Base-by-base conservation (phyloP, 2,797 vertebrate genomes). In the Pygocentrus nattereri region DNA sequence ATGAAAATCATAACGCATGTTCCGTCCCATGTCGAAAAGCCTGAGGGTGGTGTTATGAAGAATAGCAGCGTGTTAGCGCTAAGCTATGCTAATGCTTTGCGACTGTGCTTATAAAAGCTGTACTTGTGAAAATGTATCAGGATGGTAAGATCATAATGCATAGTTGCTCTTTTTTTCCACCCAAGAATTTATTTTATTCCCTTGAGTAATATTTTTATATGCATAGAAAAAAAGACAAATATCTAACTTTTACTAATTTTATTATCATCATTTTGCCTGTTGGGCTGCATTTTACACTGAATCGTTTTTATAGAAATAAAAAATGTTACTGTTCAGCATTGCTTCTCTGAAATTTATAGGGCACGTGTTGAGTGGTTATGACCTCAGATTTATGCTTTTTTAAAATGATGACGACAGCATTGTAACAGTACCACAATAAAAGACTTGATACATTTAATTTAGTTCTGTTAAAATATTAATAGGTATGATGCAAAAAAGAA, bases 1-100 rank as follows among this genome's bases (percentile, higher is more conserved):
- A 93, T 93, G 91, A 93, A 94, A 95, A 92, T 93, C 91, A 93
- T 93, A 94, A 92, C 90, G 85, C 85, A 88, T 88, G 90, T 92
- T 92, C 85, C 92, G 90, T 79, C 78, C 75, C 67, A 79, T 74
- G 72, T 86, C 74, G 70, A 92, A 92, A 87, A 90, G 82, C 88
- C 81, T 47, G 78, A 89, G 88, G 91, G 50, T 50, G 83, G 74
- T 82, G 77, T 72, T 70, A 76, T 41, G 82, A 61, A 77, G 80
- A 73, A 74, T 4, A 64, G 84, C 85, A 85, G 83, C 84, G 82
- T 89, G 70, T 85, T 71, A 77, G 86, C 77, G 52, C 81, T 10
- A 56, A 61, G 58, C 38, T 70, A 70, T 41, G 56, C 49, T 31
- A 72, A 54, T 23, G 25, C 12, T 74, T 56, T 10, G 27, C 13